These are phyloP conservation scores for Lysiphlebus fabarum DNA, from an alignment of 1,140 invertebrate genomes.

Conservation along the genomic window DNA sequence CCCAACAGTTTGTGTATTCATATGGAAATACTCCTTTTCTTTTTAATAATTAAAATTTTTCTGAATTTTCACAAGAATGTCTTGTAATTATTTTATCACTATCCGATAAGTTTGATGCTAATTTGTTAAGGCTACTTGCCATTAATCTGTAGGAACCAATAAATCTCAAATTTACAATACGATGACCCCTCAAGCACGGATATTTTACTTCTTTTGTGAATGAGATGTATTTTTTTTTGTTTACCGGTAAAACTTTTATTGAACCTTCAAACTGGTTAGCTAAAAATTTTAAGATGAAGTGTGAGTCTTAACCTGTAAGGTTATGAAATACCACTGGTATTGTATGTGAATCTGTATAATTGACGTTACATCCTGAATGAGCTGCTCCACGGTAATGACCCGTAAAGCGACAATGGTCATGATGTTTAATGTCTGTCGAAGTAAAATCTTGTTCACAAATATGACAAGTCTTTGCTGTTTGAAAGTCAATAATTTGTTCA, in stretches of 20 bases:
- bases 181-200: too few species aligned
- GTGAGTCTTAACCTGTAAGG: too few species aligned
- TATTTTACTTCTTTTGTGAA: constrained; percentile 22
- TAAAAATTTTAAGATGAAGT: too few species aligned
- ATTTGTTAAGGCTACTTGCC: constrained; percentile 23
- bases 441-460: too few species aligned
- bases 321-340: too few species aligned
- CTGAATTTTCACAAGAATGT: constrained; percentile 17
- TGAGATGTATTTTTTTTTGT: constrained; percentile 28
- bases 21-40: constrained; percentile 33
- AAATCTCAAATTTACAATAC: constrained; percentile 26
- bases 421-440: too few species aligned
- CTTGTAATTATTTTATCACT: constrained; percentile 16
- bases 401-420: too few species aligned
- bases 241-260: constrained; percentile 22
- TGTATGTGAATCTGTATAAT: too few species aligned
- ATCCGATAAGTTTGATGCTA: constrained; percentile 20
- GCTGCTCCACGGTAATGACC: too few species aligned
- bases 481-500: constrained; percentile 4
- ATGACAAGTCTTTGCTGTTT: constrained; percentile 21
- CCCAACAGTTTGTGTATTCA: constrained; percentile 37
- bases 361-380: too few species aligned
- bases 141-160: constrained; percentile 28
- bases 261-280: constrained; percentile 22
- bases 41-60: constrained; percentile 23